Evolutionary conservation across 2,888 invertebrate genomes (phyloP).

Genomic region (Drepanosiphum platanoidis): DNA sequence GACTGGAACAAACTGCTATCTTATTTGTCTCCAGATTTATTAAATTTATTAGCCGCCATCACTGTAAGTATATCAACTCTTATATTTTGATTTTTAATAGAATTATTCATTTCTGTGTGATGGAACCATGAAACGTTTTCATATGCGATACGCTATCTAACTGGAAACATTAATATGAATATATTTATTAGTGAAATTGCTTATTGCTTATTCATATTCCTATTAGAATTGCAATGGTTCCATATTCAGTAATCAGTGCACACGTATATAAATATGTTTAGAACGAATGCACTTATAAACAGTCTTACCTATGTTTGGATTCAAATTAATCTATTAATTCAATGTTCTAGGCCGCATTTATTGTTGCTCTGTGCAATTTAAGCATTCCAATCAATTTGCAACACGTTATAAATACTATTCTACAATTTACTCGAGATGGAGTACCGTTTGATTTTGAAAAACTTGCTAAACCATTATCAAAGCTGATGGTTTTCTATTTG

Average conservation of each 20-base stretch:
- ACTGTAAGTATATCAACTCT: slow-evolving; percentile 72
- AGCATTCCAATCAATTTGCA: slow-evolving; percentile 88
- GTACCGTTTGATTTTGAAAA: slow-evolving; percentile 69
- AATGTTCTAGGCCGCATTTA: slow-evolving; percentile 78
- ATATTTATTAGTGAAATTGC: background rate
- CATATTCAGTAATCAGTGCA: background rate
- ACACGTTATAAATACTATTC: slow-evolving; percentile 81
- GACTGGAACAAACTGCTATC: slow-evolving; percentile 81
- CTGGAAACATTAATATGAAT: background rate
- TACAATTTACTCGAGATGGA: slow-evolving; percentile 70
- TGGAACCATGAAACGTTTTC: too few species aligned
- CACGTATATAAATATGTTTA: too few species aligned
- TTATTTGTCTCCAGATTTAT: slow-evolving; percentile 80
- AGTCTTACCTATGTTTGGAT: too few species aligned
- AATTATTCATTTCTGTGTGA: background rate
- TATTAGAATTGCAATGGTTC: background rate
- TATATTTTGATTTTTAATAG: background rate
- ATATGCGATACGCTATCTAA: too few species aligned
- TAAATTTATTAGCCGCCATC: slow-evolving; percentile 81
- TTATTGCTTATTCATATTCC: background rate
- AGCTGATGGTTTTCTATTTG: slow-evolving; percentile 76
- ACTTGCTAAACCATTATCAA: slow-evolving; percentile 75
- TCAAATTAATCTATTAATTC: too few species aligned
- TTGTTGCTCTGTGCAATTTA: slow-evolving; percentile 88
- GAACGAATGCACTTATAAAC: background rate